Percentiles rank a stretch among this genome's conserved stretches.
Conservation (phyloP, 2,888 invertebrate genomes). For the Automeris io region DNA sequence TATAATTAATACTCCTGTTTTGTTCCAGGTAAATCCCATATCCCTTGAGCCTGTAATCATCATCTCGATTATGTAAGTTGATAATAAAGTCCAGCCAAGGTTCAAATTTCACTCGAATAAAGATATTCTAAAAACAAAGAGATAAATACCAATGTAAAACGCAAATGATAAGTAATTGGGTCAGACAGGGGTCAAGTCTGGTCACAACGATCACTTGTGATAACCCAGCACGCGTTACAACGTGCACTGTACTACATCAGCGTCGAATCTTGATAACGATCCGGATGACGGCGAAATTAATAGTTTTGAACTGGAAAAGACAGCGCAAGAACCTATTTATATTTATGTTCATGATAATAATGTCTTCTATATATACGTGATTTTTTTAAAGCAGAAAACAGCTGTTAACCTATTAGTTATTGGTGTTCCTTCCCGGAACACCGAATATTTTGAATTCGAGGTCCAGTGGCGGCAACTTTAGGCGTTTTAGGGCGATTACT, state of each 20-base stretch:
- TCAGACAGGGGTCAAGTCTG: conserved; percentile 61
- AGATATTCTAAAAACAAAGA: conserved; percentile 28
- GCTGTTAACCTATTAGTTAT: no score
- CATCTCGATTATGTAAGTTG: conserved; percentile 7
- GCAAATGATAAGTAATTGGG: conserved; percentile 60
- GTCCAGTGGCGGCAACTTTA: no score
- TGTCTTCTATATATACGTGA: no score
- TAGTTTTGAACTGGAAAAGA: neutral
- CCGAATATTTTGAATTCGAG: no score
- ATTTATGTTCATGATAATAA: no score
- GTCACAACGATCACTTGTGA: conserved; percentile 44
- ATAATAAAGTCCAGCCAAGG: conserved; percentile 29
- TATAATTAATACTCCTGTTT: no score
- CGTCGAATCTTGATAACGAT: conserved; percentile 36
- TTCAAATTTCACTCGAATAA: conserved; percentile 15
- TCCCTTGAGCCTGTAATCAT: conserved; percentile 5
- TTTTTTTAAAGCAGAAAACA: no score
- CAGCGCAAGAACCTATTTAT: no score
- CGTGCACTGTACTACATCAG: no score
- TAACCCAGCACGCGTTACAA: conserved; percentile 58
- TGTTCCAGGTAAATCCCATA: conserved; percentile 27
- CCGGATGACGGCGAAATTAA: conserved; percentile 7
- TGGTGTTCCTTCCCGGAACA: no score
- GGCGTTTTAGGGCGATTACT: no score
- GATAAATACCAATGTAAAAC: conserved; percentile 30